Conservation (phyloP, 1,140 invertebrate genomes). For the Ctenoplectra terminalis region DNA sequence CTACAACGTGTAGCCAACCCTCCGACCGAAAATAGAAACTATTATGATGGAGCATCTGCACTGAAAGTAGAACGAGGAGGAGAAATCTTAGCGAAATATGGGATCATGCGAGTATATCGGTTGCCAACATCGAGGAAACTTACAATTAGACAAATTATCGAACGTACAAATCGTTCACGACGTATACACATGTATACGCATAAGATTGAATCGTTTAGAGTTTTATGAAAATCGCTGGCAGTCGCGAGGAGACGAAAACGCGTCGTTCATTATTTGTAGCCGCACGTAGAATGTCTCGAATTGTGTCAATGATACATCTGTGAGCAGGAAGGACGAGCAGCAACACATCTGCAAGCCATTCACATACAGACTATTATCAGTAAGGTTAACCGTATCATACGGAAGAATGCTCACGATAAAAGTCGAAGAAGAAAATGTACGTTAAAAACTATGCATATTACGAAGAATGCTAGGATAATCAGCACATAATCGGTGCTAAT, state of each 20-base stretch:
- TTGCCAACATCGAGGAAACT: slow-evolving; percentile 1
- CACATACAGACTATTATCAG: slow-evolving; percentile 26
- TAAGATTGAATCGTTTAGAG: not conserved
- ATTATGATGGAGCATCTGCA: slow-evolving; percentile 67
- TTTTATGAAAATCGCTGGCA: not conserved
- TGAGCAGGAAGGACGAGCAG: not conserved
- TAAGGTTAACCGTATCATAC: slow-evolving; percentile 4
- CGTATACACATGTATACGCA: not conserved
- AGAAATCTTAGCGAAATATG: slow-evolving; percentile 50
- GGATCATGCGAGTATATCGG: not conserved
- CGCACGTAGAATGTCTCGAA: not conserved
- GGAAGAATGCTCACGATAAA: slow-evolving; percentile 22
- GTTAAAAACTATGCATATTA: not conserved
- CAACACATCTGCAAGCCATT: slow-evolving; percentile 21
- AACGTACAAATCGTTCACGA: too few species aligned
- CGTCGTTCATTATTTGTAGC: not conserved
- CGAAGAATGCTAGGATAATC: not conserved
- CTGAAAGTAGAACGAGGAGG: slow-evolving; percentile 41
- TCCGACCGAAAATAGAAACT: slow-evolving; percentile 66
- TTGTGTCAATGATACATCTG: slow-evolving; percentile 3
- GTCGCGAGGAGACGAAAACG: not conserved
- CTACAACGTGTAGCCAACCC: slow-evolving; percentile 58
- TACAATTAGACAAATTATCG: slow-evolving; percentile 25
- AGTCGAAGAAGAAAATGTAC: not conserved
- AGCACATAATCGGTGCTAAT: not conserved